phyloP scores from a whole-genome alignment of 2,113 vertebrate genomes.

The Chionodraco myersi region DNA sequence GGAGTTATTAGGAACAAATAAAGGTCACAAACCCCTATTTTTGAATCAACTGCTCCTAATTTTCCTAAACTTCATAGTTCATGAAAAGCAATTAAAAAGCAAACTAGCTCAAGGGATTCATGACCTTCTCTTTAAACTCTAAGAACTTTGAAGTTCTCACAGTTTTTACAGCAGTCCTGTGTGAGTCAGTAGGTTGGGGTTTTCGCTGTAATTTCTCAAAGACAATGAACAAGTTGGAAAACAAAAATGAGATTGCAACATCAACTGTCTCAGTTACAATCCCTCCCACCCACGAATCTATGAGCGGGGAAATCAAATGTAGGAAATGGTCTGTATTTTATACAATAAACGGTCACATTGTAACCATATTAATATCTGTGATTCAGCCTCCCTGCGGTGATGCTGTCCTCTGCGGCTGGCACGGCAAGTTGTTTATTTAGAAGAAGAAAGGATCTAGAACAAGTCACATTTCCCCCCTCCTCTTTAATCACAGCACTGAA shows the following conservation, averaged over 20 bases:
- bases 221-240: background rate
- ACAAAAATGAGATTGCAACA: background rate
- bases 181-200: background rate
- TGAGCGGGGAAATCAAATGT: background rate
- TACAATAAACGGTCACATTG: background rate
- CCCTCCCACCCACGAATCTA: too few species aligned
- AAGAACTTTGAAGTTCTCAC: background rate
- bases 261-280: background rate
- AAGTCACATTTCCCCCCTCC: constrained; percentile 35
- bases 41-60: background rate
- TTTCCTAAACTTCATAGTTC: background rate
- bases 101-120: background rate
- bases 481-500: constrained; percentile 55
- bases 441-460: constrained; percentile 49
- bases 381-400: constrained; percentile 30
- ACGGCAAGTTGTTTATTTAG: constrained; percentile 49
- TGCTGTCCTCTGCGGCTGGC: constrained; percentile 2
- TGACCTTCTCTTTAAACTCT: background rate
- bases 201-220: background rate
- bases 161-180: background rate
- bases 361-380: constrained; percentile 24
- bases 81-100: constrained; percentile 10
- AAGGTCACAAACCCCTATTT: background rate
- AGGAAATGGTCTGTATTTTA: background rate
- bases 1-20: background rate